Evolutionary conservation across 2,888 invertebrate species (phyloP).

Genomic region (Drosophila acutilabella): DNA sequence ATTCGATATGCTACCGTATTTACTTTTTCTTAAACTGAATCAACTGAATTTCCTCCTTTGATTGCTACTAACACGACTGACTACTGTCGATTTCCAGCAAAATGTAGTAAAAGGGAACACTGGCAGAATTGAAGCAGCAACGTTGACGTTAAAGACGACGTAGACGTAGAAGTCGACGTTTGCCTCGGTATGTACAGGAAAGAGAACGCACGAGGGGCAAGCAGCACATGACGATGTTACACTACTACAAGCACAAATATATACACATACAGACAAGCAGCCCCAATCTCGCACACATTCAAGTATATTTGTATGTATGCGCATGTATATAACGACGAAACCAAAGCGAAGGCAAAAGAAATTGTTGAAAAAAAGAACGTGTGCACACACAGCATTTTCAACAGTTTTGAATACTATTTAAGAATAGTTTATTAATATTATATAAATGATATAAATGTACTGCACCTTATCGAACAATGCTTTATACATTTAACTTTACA

Average conservation of each 20-base stretch:
- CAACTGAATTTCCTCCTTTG: conserved; percentile 11
- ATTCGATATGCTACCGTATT: conserved; percentile 17
- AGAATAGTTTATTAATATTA: conserved; percentile 26
- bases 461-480: conserved; percentile 44
- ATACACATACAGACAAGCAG: conserved; percentile 35
- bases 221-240: conserved; percentile 70
- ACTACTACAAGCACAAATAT: conserved; percentile 33
- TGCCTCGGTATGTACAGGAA: conserved; percentile 53
- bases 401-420: conserved; percentile 36
- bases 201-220: conserved; percentile 73
- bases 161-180: conserved; percentile 19
- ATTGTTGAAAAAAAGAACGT: conserved; percentile 44
- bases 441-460: conserved; percentile 31
- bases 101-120: conserved; percentile 52
- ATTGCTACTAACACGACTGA: conserved; percentile 24
- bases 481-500: conserved; percentile 27
- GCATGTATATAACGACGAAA: conserved; percentile 60
- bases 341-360: conserved; percentile 56
- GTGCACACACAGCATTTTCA: conserved; percentile 56
- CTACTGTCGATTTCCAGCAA: conserved; percentile 49
- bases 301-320: conserved; percentile 41
- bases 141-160: conserved; percentile 20
- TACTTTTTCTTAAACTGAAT: conserved; percentile 15
- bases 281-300: conserved; percentile 52
- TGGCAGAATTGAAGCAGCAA: conserved; percentile 37